phyloP scores from a whole-genome alignment of 2,797 vertebrate species.

The Anas bernieri region DNA sequence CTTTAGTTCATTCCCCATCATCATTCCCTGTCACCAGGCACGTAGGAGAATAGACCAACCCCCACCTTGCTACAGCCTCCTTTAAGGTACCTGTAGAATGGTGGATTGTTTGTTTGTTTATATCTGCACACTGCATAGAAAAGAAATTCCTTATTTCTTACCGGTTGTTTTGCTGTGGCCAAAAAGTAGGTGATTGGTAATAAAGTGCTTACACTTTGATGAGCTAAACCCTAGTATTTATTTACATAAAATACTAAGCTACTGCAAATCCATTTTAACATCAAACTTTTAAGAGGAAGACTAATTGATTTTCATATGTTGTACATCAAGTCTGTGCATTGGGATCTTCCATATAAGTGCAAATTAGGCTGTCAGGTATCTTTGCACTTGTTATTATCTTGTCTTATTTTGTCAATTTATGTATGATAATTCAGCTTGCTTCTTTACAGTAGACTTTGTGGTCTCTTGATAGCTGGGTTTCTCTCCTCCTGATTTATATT shows the following conservation, averaged over 20 bases:
- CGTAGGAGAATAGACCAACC: too few relatives aligned
- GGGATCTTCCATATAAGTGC: not conserved
- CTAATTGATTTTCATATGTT: not conserved
- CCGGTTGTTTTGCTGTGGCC: accelerated
- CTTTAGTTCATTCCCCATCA: too few relatives aligned
- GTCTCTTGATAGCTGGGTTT: not conserved
- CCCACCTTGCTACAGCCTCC: too few relatives aligned
- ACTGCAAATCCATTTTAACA: not conserved
- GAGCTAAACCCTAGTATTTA: not conserved
- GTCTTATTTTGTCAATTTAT: not conserved
- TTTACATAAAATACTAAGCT: not conserved
- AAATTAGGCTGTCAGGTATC: not conserved
- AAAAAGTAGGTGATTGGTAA: not conserved
- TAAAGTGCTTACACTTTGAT: not conserved
- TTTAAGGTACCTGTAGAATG: too few relatives aligned
- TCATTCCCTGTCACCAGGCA: too few relatives aligned
- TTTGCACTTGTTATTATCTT: not conserved
- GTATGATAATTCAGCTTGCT: not conserved
- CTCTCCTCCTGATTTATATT: not conserved
- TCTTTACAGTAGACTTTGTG: not conserved
- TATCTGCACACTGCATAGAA: not conserved
- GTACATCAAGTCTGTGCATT: not conserved
- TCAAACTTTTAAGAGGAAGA: not conserved
- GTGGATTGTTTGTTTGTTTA: not conserved
- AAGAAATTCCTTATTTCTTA: not conserved